Evolutionary conservation across 2,888 invertebrate species (phyloP), one percentile per base, ranked within the genome.

Genomic region (Octonoba sinensis): DNA sequence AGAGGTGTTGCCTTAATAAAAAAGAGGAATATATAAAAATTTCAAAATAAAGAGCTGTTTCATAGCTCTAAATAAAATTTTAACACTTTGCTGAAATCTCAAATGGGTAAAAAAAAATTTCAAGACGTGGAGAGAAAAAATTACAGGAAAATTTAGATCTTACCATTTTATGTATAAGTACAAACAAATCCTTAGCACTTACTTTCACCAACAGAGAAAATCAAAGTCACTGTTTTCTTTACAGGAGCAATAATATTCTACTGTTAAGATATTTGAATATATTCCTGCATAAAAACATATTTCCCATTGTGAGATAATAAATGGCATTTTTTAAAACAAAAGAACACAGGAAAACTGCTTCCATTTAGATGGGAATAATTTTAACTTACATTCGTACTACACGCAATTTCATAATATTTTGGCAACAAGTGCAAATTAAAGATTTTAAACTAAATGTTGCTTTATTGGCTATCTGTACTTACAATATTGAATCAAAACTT

Each of bases 221-320:
- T 79, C 78, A 81, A 67, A 59, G 69, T 60, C 79, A 81, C 67
- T 67, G 79, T 73, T 81, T 69, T 81, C 79, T 81, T 81, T 73
- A 81, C 79, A 73, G 73, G 72, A 54, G 56, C 79, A 81, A 73
- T 81, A 73, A 69, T 81, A 81, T 81, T 81, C 79, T 81, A 81
- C 79, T 69, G 56, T 81, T 81, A 81, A 81, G 79, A 81, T 81
- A 81, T 69, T 69, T 81, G 79, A 73, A 81, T 54, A 81, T 74
- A 71, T 81, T 81, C 79, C 79, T 81, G 79, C 79, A 81, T 81
- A 73, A 54, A 81, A 81, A 81, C 65, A 79, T 72, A 78, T 79
- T 73, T 81, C 79, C 79, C 79, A 81, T 73, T 67, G 79, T 81
- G 69, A 81, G 72, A 81, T 73, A 73, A 73, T 67, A 60, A 73